Evolutionary conservation across 2,888 invertebrate species (phyloP).

Genomic region (Onchidella celtica): DNA sequence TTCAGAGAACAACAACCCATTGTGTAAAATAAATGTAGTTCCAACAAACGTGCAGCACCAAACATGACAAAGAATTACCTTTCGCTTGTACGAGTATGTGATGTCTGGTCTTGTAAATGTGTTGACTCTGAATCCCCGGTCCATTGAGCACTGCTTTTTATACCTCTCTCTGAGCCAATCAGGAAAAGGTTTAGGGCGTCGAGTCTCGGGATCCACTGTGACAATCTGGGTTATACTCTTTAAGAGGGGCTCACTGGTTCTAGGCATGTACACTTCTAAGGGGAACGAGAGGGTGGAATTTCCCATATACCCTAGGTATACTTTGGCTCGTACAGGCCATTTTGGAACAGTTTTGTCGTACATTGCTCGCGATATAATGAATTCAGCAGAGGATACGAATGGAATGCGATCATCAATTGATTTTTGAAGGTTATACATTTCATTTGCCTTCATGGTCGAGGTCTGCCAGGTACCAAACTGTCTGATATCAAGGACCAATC

Average conservation of each 20-base stretch:
- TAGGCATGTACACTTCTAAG: background rate
- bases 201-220: constrained; percentile 3
- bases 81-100: constrained; percentile 2
- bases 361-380: background rate
- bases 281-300: constrained; percentile 3
- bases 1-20: no score
- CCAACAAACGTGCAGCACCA: no score
- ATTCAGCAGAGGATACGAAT: background rate
- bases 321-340: constrained; percentile 24
- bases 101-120: constrained; percentile 18
- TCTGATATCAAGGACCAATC: background rate
- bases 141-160: background rate
- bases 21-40: no score
- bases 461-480: background rate
- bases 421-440: background rate
- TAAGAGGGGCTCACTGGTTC: constrained; percentile 5
- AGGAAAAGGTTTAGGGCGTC: constrained; percentile 16
- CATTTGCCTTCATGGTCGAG: background rate
- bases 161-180: constrained; percentile 35
- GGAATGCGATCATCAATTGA: background rate
- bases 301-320: constrained; percentile 6
- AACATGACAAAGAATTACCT: background rate
- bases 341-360: constrained; percentile 20
- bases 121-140: background rate
- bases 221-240: background rate